Base-by-base conservation (phyloP, 2,888 invertebrate species). In the Yponomeuta evonymella region DNA sequence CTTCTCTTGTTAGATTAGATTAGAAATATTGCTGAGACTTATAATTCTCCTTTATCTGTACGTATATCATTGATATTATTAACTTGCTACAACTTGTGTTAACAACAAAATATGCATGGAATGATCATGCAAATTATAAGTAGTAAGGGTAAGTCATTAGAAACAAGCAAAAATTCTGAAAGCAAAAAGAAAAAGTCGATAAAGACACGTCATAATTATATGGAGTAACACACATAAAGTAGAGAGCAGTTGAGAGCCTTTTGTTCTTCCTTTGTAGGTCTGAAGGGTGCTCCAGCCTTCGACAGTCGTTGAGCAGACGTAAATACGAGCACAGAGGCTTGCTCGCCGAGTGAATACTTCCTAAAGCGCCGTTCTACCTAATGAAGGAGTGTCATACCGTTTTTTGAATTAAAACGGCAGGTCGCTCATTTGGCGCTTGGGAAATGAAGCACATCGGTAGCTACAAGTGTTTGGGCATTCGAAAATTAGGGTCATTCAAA, bases 401-500 rank as follows among this genome's bases (percentile, higher is more conserved):
- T 6, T 43, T 43, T 43, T 43, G 1, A 8, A 43, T 8, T 43
- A 8, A 43, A 43, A 43, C 6, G 43, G 43, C 43, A 43, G 43
- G 43, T 1, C 43, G 43, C 43, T 43, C 43, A 43, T 58, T 58
- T 15, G 12, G 15, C 51, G 12, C 15, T 12, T 58, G 51, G 10
- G 51, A 58, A 58, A 58, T 58, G 12, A 58, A 12, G 12, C 15
- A 58, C 12, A 58, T 58, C 51, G 51, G 15, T 15, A 58, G 51
- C 51, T 58, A 58, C 51, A 58, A 58, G 51, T 58, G 51, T 58
- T 58, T 58, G 15, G 51, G 6, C 15, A 58, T 58, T 58, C 5
- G 51, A 15, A 58, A 58, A 58, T 58, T 12, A 6, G 51, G 64
- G 69, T 23, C 43, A 71, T 58, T 48, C 65, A 73, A 73, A 73